Evolutionary conservation across 2,113 vertebrate genomes (phyloP).

Genomic region (Clinocottus analis): DNA sequence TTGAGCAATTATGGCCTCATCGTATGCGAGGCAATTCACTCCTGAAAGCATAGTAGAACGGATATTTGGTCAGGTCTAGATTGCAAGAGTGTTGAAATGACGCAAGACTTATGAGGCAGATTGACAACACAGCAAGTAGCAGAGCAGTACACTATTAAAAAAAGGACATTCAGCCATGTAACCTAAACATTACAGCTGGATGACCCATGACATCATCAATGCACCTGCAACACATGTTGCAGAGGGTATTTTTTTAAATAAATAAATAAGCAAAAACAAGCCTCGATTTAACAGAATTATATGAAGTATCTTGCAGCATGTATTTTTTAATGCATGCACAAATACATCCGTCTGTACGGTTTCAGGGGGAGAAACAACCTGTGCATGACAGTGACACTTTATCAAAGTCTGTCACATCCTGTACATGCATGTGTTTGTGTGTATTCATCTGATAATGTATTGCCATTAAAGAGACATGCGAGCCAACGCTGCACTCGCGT

Average conservation of each 20-base stretch:
- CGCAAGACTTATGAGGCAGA: neutral
- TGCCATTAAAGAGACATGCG: neutral
- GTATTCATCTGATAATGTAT: neutral
- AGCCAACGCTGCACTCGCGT: neutral
- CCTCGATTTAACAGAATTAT: neutral
- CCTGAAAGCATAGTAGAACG: constrained; percentile 68
- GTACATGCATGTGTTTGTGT: neutral
- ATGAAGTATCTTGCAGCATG: neutral
- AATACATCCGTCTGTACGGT: neutral
- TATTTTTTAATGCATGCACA: neutral
- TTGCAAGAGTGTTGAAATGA: neutral
- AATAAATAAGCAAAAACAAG: neutral
- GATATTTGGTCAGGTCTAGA: neutral
- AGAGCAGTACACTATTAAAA: neutral
- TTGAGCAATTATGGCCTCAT: constrained; percentile 95
- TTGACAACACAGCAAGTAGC: neutral
- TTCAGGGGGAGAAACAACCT: neutral
- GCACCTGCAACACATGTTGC: neutral
- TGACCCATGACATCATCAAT: neutral
- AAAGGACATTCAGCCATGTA: neutral
- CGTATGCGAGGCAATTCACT: constrained; percentile 92
- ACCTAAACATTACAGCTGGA: neutral
- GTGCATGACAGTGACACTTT: neutral
- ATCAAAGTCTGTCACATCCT: neutral
- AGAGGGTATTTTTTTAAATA: too few species aligned